Conservation (phyloP, 2,888 invertebrate genomes). For the Aspidiotus destructor region DNA sequence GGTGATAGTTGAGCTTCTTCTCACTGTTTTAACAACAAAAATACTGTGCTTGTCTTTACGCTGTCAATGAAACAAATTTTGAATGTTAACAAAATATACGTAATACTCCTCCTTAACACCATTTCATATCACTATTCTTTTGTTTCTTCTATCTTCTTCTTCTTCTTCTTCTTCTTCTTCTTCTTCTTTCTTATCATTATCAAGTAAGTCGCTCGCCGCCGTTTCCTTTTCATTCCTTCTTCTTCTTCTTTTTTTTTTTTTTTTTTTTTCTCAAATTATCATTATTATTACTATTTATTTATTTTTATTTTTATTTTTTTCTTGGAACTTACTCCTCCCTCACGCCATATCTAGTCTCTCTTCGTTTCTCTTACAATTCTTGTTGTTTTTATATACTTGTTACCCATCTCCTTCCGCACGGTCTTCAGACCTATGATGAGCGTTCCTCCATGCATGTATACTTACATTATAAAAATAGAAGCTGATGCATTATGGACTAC, state of each 20-base stretch:
- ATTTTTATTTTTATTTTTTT: neutral
- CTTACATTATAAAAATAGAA: no score
- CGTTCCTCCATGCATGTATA: no score
- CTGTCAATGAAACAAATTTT: conserved; percentile 17
- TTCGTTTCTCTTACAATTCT: no score
- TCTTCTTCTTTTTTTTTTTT: neutral
- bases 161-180: conserved; percentile 11
- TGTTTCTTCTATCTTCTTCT: conserved; percentile 15
- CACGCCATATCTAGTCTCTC: no score
- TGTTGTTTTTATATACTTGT: no score
- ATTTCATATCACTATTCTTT: no score
- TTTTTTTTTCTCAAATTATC: neutral
- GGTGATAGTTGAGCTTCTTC: conserved; percentile 32
- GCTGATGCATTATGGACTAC: no score
- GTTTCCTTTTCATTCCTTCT: neutral
- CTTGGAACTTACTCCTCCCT: neutral
- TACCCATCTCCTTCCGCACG: no score
- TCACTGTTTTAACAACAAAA: conserved; percentile 25
- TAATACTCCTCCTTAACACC: no score
- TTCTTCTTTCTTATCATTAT: conserved; percentile 6
- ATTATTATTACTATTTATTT: no score
- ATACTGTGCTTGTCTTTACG: conserved; percentile 32
- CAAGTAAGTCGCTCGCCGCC: neutral
- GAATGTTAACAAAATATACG: conserved; percentile 8
- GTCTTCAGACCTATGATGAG: no score